phyloP scores from a whole-genome alignment of 2,113 vertebrate species.

The Castor canadensis region DNA sequence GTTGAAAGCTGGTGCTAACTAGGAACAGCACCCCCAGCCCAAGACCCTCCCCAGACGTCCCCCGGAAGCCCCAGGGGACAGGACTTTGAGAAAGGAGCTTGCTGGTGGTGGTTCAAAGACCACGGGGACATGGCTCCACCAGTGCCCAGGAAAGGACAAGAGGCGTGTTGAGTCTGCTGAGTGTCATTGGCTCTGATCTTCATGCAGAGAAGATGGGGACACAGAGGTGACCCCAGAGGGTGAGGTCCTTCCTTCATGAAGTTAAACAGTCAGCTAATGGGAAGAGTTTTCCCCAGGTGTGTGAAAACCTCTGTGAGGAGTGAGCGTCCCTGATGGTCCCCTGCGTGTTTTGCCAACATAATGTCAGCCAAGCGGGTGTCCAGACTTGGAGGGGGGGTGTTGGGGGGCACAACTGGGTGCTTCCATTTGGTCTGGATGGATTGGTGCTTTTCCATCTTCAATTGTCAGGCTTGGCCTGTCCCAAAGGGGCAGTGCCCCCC shows the following conservation, averaged over 20 bases:
- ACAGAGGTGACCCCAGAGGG: background rate
- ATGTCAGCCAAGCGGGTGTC: background rate
- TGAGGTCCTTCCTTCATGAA: background rate
- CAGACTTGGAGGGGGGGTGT: background rate
- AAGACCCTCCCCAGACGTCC: background rate
- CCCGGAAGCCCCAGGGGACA: background rate
- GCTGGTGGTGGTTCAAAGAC: background rate
- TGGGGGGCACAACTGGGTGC: background rate
- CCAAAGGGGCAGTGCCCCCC: background rate
- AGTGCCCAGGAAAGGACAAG: background rate
- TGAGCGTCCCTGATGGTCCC: rapidly evolving
- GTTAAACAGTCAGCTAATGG: background rate
- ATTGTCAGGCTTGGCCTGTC: background rate
- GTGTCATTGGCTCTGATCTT: background rate
- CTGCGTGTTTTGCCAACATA: background rate
- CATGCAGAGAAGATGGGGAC: no score
- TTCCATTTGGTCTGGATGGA: background rate
- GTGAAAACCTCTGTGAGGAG: background rate
- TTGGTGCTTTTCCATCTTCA: rapidly evolving
- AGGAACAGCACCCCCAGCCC: background rate
- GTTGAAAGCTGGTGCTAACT: background rate
- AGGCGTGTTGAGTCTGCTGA: background rate
- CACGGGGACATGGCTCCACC: background rate
- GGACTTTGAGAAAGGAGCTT: background rate
- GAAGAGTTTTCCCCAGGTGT: background rate